Conservation (phyloP, 2,797 vertebrate genomes). For the Steatocranus sp. region DNA sequence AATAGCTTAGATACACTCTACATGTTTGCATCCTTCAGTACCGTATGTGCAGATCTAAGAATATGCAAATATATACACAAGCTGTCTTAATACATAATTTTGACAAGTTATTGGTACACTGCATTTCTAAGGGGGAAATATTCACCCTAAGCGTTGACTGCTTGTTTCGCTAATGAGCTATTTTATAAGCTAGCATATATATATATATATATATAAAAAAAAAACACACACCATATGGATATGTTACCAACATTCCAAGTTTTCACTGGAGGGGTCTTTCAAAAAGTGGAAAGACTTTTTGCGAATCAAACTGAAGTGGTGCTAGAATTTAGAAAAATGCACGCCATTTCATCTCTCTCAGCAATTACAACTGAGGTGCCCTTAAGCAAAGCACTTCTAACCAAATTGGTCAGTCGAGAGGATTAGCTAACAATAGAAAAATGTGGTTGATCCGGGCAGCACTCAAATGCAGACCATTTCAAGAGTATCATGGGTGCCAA, state of each 20-base stretch:
- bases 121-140: background rate
- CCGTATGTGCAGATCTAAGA: background rate
- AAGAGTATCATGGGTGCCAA: background rate
- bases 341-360: background rate
- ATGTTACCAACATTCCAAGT: background rate
- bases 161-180: background rate
- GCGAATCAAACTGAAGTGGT: background rate
- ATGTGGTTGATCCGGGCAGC: background rate
- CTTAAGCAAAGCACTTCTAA: conserved; percentile 6
- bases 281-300: background rate
- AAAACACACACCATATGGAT: background rate
- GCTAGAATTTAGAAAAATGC: background rate
- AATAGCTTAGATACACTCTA: background rate
- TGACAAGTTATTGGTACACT: background rate
- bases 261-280: background rate
- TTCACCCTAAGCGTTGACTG: background rate
- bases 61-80: background rate
- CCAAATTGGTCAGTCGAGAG: conserved; percentile 1
- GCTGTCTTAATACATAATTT: background rate
- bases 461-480: background rate
- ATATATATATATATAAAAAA: too few relatives aligned
- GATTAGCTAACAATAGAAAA: background rate
- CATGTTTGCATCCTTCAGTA: background rate
- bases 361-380: conserved; percentile 8
- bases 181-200: background rate